Conservation (phyloP, 2,797 vertebrate species). For the Squalus acanthias region DNA sequence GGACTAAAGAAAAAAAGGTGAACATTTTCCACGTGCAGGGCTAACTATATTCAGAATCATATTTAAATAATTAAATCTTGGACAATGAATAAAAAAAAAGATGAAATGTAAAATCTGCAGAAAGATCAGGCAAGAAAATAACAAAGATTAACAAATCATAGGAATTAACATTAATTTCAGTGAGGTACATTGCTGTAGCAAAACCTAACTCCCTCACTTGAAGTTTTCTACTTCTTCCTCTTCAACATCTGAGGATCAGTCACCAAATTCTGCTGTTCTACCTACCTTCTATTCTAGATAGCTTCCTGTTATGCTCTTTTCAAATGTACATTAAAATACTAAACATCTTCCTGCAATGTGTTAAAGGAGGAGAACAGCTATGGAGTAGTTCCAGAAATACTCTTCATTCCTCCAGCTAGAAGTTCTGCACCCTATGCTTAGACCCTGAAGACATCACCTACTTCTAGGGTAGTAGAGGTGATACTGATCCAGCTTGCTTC, state of each 20-base stretch:
- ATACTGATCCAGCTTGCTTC: conserved; percentile 34
- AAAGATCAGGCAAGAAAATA: not conserved
- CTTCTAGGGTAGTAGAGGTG: conserved; percentile 14
- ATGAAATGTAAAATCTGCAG: not conserved
- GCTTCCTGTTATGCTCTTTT: conserved; percentile 4
- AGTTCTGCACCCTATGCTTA: conserved; percentile 18
- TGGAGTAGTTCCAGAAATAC: conserved; percentile 28
- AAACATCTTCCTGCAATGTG: conserved; percentile 28
- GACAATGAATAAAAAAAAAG: not conserved
- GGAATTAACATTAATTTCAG: not conserved
- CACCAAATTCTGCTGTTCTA: not conserved
- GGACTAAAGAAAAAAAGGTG: conserved; percentile 59
- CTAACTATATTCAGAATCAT: not conserved
- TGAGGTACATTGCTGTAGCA: not conserved
- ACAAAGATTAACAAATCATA: not conserved
- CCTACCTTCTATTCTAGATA: conserved; percentile 31
- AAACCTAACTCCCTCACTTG: not conserved
- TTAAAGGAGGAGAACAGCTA: conserved; percentile 26
- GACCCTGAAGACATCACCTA: conserved; percentile 28
- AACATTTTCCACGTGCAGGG: not conserved
- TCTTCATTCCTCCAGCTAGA: conserved; percentile 26
- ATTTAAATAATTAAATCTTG: not conserved
- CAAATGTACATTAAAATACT: conserved; percentile 30
- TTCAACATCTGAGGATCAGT: not conserved
- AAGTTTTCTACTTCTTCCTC: conserved; percentile 7